Evolutionary conservation across 2,888 invertebrate genomes (phyloP).

Genomic region (Laothoe populi): DNA sequence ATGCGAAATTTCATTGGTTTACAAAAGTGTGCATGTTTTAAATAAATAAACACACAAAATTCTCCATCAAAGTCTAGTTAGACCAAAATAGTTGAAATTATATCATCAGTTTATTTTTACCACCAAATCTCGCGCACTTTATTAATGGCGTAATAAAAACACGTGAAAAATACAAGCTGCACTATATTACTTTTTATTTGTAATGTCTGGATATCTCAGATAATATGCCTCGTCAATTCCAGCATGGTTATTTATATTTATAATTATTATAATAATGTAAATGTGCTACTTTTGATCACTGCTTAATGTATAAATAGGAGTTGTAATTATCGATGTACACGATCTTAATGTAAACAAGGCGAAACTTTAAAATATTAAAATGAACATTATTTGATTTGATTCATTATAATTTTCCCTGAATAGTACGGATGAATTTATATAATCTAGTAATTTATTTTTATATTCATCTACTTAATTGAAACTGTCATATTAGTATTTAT

Average conservation of each 20-base stretch:
- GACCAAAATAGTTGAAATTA: constrained; percentile 12
- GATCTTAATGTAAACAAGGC: no score
- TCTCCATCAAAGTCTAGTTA: background rate
- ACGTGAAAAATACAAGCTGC: constrained; percentile 16
- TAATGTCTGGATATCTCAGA: background rate
- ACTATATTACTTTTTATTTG: constrained; percentile 15
- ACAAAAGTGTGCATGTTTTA: constrained; percentile 11
- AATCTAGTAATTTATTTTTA: no score
- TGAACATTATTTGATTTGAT: no score
- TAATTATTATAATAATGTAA: no score
- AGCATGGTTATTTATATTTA: background rate
- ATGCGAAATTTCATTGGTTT: constrained; percentile 11
- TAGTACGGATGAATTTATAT: no score
- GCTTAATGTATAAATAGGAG: no score
- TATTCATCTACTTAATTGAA: no score
- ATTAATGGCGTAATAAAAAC: constrained; percentile 20
- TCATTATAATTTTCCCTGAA: no score
- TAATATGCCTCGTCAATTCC: background rate
- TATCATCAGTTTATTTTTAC: constrained; percentile 22
- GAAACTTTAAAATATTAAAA: no score
- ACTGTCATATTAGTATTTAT: no score
- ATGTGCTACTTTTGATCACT: no score
- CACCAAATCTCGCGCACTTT: constrained; percentile 5
- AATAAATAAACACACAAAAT: constrained; percentile 10
- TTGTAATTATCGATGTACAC: no score